A percentile compares a stretch with the other conserved stretches of the same genome.
These are phyloP conservation scores for Crossaster papposus DNA, from an alignment of 53 echinoderm and acorn worm species.

Conservation along the genomic window DNA sequence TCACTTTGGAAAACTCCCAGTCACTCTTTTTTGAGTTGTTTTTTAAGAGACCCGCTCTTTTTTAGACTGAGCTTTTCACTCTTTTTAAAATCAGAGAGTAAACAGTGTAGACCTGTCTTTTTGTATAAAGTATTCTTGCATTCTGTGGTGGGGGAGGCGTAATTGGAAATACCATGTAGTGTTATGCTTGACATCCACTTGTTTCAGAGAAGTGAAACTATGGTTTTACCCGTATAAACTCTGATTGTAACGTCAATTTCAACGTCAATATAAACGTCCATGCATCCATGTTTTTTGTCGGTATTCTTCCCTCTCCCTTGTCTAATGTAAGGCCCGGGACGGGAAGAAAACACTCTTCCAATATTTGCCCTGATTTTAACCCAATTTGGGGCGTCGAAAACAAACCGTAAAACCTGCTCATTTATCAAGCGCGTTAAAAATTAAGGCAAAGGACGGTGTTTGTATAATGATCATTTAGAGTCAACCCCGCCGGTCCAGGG, in stretches of 20 bases:
- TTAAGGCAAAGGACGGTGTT: slow-evolving; percentile 22
- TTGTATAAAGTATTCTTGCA: too few relatives aligned
- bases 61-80: too few relatives aligned
- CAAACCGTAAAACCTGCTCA: slow-evolving; percentile 30
- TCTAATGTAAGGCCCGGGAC: not conserved
- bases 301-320: not conserved
- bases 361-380: slow-evolving; percentile 53
- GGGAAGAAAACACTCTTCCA: slow-evolving; percentile 21
- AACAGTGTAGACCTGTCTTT: too few relatives aligned
- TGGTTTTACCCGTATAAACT: not conserved
- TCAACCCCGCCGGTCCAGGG: slow-evolving; percentile 19
- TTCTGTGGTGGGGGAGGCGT: not conserved
- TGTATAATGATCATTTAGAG: slow-evolving; percentile 54
- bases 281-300: not conserved
- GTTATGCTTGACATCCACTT: not conserved
- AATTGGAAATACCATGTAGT: not conserved
- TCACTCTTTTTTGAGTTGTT: too few relatives aligned
- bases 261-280: not conserved
- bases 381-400: slow-evolving; percentile 12
- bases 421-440: slow-evolving; percentile 51
- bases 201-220: not conserved
- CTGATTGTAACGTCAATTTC: not conserved
- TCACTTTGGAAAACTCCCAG: too few relatives aligned
- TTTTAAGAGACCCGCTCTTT: too few relatives aligned
- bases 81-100: too few relatives aligned